Evolutionary conservation across 92 coral and sea anemone genomes (phyloP).

Genomic region (Porites evermanni): DNA sequence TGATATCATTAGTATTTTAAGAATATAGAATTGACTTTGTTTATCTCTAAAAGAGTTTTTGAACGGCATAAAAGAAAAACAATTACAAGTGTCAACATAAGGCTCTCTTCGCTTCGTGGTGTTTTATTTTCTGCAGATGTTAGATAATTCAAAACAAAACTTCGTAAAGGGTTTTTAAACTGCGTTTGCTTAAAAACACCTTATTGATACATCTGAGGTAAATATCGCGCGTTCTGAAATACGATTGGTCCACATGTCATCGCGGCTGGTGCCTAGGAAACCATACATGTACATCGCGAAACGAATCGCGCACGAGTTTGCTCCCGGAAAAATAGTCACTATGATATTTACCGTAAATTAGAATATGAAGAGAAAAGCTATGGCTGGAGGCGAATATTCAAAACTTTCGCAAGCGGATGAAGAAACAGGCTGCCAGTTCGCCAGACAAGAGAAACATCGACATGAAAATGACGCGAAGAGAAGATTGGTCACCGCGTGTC

Average conservation of each 20-base stretch:
- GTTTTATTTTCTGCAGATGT: constrained; percentile 21
- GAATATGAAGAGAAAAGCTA: constrained; percentile 23
- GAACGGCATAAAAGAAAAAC: neutral
- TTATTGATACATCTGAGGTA: constrained; percentile 25
- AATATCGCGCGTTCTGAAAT: no score
- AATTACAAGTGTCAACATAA: neutral
- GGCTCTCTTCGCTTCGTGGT: neutral
- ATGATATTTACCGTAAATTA: constrained; percentile 4
- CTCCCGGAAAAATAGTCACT: no score
- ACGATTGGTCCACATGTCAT: constrained; percentile 29
- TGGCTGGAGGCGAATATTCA: constrained; percentile 24
- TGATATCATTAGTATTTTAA: no score
- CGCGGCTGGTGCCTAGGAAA: neutral
- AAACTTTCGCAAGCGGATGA: constrained; percentile 34
- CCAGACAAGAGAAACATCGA: neutral
- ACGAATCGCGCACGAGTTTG: neutral
- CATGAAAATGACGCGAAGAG: constrained; percentile 57
- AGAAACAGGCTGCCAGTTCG: constrained; percentile 39
- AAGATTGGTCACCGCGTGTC: constrained; percentile 63
- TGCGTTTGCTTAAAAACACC: neutral
- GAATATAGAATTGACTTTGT: neutral
- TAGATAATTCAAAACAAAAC: neutral
- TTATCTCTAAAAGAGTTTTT: neutral
- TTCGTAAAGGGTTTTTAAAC: neutral
- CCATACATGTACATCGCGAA: neutral